Evolutionary conservation across 23 tunicate genomes (phyloP).

Genomic region (Ascidia mentula): DNA sequence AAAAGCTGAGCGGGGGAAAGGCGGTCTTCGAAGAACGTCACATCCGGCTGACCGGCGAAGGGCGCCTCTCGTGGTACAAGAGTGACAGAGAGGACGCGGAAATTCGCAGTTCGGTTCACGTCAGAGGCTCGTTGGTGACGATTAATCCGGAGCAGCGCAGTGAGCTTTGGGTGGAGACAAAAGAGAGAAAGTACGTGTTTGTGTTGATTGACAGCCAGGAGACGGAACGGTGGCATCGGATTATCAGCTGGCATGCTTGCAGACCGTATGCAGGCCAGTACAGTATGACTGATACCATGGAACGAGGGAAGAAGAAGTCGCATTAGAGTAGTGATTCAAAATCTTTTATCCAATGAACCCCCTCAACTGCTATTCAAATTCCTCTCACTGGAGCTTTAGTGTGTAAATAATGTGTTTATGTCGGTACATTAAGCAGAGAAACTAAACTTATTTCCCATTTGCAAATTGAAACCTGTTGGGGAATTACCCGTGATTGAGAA

Average conservation of each 20-base stretch:
- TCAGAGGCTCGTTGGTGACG: constrained; percentile 21
- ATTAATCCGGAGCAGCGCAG: neutral
- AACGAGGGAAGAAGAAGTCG: no score
- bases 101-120: constrained; percentile 27
- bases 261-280: no score
- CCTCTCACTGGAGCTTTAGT: no score
- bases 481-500: no score
- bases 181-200: constrained; percentile 26
- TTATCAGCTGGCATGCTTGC: constrained; percentile 29
- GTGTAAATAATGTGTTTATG: no score
- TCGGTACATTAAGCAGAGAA: no score
- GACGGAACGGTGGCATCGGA: constrained; percentile 17
- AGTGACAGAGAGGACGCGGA: constrained; percentile 30
- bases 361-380: no score
- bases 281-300: no score
- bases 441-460: no score
- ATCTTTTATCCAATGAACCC: no score
- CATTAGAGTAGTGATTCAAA: no score
- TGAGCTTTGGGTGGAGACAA: constrained; percentile 21
- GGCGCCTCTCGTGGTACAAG: constrained; percentile 39
- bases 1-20: constrained; percentile 46
- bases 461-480: no score
- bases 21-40: constrained; percentile 26
- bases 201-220: constrained; percentile 23
- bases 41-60: constrained; percentile 38